Base-by-base conservation (phyloP, 2,888 invertebrate genomes). In the Chaitophorus viminalis region DNA sequence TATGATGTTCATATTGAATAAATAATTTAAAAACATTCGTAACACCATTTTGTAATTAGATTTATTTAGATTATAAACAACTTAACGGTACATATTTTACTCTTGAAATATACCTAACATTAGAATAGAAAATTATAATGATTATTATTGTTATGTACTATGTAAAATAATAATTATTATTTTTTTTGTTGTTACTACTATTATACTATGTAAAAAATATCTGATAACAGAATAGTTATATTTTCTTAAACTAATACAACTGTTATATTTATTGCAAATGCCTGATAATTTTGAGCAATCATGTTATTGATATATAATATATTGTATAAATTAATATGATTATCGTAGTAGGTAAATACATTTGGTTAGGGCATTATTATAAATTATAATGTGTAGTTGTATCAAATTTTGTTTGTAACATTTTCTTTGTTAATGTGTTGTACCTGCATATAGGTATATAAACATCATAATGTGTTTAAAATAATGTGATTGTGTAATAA, bases 11-110 rank as follows among this genome's bases (percentile, higher is more conserved):
- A 36, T 78, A 60, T 36, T 60, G 25, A 33, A 14, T 78, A 36
- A 78, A 60, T 54, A 78, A 78, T 39, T 39, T 39, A 11, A 54
- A 54, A 54, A 54, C 33, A 25, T 78, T 78, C 54, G 78, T 78
- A 78, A 78, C 78, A 78, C 78, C 78, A 78, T 78, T 78, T 78
- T 77, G 52, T 77, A 60, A 78, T 78, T 78, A 78, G 33, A 60
- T 60, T 78, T 60, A 60, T 60, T 60, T 31, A 60, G 33, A 60
- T 78, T 25, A 33, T 78, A 31, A 21, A 54, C 46, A 31, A 78
- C 33, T 78, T 33, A 21, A 78, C 33, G 31, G n/a, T 33, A 78
- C 9, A 54, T 29, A 29, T n/a, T 70, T 70, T 70, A 29, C n/a
- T 60, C 60, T 60, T 60, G 52, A 52, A 52, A 60, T 60, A 25